Percentiles rank a stretch among this genome's conserved stretches.
Conservation (phyloP, 2,113 vertebrate species). For the Lophotis ruficrista region DNA sequence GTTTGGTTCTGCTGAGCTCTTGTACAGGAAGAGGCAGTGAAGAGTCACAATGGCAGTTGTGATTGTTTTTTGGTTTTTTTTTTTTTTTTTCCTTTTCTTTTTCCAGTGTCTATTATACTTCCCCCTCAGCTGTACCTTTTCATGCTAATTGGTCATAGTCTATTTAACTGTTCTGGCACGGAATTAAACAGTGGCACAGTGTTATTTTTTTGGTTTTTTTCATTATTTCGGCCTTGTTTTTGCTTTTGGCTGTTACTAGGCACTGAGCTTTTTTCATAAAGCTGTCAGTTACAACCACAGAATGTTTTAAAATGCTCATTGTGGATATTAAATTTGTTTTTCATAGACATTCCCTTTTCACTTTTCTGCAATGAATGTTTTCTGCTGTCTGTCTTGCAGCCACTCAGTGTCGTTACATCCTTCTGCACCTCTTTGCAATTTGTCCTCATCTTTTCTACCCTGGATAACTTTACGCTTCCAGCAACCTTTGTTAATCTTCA, state of each 20-base stretch:
- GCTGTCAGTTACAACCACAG: neutral
- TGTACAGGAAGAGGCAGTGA: neutral
- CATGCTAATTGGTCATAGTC: neutral
- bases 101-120: neutral
- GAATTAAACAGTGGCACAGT: neutral
- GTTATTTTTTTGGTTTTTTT: neutral
- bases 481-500: neutral
- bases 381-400: neutral
- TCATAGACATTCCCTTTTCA: neutral
- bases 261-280: neutral
- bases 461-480: neutral
- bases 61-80: too few species aligned
- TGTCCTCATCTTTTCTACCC: neutral
- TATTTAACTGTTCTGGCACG: neutral
- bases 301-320: neutral
- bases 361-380: neutral
- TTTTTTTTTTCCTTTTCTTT: neutral
- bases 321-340: neutral
- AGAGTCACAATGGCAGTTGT: neutral
- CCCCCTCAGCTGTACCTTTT: neutral
- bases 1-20: neutral
- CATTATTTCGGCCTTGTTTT: neutral
- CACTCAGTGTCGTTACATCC: accelerated
- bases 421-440: neutral
- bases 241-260: neutral